Evolutionary conservation across 2,113 vertebrate genomes (phyloP), one percentile per base, ranked within the genome.

Genomic region (Opisthocomus hoazin): DNA sequence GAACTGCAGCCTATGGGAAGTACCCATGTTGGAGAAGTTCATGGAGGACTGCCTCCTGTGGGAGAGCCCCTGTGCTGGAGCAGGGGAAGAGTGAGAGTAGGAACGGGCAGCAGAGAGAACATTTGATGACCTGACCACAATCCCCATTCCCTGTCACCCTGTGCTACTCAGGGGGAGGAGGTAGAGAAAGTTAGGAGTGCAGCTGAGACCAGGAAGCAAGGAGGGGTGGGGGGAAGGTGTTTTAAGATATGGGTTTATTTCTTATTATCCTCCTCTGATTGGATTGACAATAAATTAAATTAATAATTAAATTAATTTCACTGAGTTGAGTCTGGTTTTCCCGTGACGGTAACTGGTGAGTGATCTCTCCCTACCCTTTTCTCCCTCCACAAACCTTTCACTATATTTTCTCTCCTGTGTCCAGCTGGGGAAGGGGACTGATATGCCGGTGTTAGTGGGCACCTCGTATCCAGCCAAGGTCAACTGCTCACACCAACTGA

Each of bases 81-180:
- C 32, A 51, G 14, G 27, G 5, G 10, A 71, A 24, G 36, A 63
- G 3, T 22, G 3, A 36, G 56, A 87, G 21, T 54, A 58, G 37
- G 10, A 63, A 53, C 9, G 20, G 21, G 2, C 0, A 0, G 4
- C 12, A 51, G 46, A 63, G 29, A 34, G 9, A 50, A 37, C 0
- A 1, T 36, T 9, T 30, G 20, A 63, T 32, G 26, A 46, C 48
- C 10, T 11, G 9, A 30, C 4, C 3, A 3, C 8, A 45, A 29
- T 2, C 13, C 5, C 5, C 15, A 12, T 63, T 73, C 15, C 23
- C 13, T 6, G 6, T 21, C 2, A 6, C 11, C 5, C 10, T 77
- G 20, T 1, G 3, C 11, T 2, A 5, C 15, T 34, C 1, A 1
- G 1, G 14, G 50, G 48, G 19, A 27, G 16, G 5, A 69, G 3